These are phyloP conservation scores for Manduca sexta DNA, from an alignment of 1,140 invertebrate genomes.

Conservation along the genomic window DNA sequence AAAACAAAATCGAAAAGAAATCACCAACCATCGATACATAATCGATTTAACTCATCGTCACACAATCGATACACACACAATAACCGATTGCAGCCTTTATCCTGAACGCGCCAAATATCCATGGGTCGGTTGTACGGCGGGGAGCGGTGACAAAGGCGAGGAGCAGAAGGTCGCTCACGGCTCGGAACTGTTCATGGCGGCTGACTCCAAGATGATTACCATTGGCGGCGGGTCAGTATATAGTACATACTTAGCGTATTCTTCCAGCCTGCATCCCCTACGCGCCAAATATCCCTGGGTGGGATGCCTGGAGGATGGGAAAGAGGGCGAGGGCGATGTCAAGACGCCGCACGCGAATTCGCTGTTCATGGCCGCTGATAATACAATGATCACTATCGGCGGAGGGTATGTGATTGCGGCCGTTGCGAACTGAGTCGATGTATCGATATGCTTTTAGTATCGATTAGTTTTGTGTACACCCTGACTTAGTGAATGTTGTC, in stretches of 20 bases:
- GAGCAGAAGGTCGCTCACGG: constrained; percentile 81
- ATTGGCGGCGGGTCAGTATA: constrained; percentile 75
- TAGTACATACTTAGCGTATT: neutral
- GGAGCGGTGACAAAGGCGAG: constrained; percentile 74
- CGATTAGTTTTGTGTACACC: no score
- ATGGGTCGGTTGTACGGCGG: constrained; percentile 83
- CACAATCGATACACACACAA: neutral
- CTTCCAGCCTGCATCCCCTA: constrained; percentile 81
- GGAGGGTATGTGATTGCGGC: constrained; percentile 35
- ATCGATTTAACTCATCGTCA: neutral
- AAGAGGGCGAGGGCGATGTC: constrained; percentile 64
- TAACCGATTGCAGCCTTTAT: constrained; percentile 79
- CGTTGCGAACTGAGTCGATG: no score
- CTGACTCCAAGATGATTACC: constrained; percentile 94
- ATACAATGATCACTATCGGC: constrained; percentile 89
- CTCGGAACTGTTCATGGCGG: constrained; percentile 96
- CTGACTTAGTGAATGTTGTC: no score
- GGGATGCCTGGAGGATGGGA: constrained; percentile 74
- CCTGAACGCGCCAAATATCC: constrained; percentile 92
- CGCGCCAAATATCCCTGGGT: constrained; percentile 94
- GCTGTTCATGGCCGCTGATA: constrained; percentile 95
- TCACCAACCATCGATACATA: neutral
- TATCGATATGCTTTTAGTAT: no score
- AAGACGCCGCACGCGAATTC: constrained; percentile 84
- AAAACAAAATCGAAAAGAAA: neutral